A percentile compares a stretch with the other conserved stretches of the same genome.
Conservation (phyloP, 2,888 invertebrate species). For the Onchidella celtica region DNA sequence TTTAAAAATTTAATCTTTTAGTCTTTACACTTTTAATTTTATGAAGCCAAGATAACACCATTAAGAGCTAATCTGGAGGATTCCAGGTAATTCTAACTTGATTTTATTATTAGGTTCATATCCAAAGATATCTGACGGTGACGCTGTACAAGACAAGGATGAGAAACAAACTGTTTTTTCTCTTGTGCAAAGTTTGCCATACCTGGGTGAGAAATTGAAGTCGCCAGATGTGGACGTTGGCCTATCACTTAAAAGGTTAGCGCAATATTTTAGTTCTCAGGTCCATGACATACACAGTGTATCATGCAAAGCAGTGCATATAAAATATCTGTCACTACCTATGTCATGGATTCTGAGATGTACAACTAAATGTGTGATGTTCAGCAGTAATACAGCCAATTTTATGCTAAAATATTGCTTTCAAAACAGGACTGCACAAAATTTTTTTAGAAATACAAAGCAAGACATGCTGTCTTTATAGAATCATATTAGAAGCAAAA, state of each 20-base stretch:
- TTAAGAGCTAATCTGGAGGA: not conserved
- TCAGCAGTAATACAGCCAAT: no score
- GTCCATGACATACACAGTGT: no score
- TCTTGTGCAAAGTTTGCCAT: not conserved
- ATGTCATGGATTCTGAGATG: no score
- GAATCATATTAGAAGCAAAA: no score
- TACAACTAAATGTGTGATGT: no score
- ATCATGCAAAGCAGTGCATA: not conserved
- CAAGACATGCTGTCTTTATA: no score
- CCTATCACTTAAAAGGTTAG: constrained; percentile 31
- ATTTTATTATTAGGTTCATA: not conserved
- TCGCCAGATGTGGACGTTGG: constrained; percentile 15
- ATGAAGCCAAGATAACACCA: no score
- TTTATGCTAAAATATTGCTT: no score
- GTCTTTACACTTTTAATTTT: no score
- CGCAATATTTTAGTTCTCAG: not conserved
- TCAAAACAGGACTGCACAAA: not conserved
- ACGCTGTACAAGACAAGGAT: not conserved
- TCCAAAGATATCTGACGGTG: not conserved
- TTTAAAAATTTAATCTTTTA: no score
- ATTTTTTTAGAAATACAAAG: no score
- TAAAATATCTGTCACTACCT: no score
- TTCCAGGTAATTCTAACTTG: not conserved
- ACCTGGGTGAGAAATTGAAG: not conserved
- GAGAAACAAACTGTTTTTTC: not conserved